Evolutionary conservation across 2,888 invertebrate genomes (phyloP).

Genomic region (Hirudinaria manillensis): DNA sequence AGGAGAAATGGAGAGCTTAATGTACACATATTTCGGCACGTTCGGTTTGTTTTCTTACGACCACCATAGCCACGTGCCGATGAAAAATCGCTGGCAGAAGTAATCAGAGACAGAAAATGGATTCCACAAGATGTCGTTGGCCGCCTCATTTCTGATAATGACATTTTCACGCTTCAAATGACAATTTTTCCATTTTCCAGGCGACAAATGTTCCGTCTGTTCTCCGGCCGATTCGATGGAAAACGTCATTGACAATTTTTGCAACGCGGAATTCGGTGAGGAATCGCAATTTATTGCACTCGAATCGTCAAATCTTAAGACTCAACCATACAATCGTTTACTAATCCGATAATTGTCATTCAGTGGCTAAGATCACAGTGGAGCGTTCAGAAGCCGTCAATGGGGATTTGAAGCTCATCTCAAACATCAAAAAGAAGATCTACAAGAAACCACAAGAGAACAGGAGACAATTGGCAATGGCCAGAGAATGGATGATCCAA

Average conservation of each 20-base stretch:
- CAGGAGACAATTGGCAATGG: neutral
- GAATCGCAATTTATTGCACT: neutral
- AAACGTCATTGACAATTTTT: constrained; percentile 62
- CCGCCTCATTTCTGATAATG: too few relatives aligned
- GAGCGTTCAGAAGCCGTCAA: neutral
- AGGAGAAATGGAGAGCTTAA: too few relatives aligned
- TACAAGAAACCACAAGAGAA: constrained; percentile 4
- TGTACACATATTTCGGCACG: too few relatives aligned
- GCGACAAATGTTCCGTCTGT: constrained; percentile 57
- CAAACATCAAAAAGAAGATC: constrained; percentile 2
- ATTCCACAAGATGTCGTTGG: too few relatives aligned
- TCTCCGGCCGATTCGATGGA: constrained; percentile 61
- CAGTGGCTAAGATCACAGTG: constrained; percentile 1
- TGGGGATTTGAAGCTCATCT: neutral
- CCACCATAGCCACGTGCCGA: too few relatives aligned
- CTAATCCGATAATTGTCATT: constrained; percentile 12
- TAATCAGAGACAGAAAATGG: too few relatives aligned
- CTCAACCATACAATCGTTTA: constrained; percentile 11
- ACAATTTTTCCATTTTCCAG: constrained; percentile 40
- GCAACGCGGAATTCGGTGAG: constrained; percentile 59
- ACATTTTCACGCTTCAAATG: too few relatives aligned
- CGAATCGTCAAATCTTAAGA: neutral
- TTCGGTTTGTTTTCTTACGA: too few relatives aligned
- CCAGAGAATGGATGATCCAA: constrained; percentile 1
- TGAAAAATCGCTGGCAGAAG: too few relatives aligned